These are phyloP conservation scores for Hydrozoanthus tunicans DNA, from an alignment of 64 coral and sea anemone species.

Conservation along the genomic window DNA sequence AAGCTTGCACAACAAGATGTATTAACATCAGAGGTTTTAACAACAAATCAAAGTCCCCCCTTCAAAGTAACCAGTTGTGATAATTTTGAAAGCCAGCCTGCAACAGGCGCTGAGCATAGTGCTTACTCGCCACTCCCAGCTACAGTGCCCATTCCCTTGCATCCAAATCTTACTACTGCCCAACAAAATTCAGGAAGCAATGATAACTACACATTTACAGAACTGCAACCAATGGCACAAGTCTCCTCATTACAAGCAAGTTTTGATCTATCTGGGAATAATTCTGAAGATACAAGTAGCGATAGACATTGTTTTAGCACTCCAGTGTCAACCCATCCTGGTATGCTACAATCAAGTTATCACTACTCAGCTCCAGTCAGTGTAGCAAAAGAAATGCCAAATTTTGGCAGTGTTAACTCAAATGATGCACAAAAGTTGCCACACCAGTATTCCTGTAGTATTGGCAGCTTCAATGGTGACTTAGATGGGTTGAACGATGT, in stretches of 20 bases:
- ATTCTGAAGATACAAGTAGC: background rate
- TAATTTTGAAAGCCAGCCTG: too few species aligned
- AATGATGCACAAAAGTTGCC: background rate
- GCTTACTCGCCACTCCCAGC: background rate
- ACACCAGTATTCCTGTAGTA: background rate
- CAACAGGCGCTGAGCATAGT: too few species aligned
- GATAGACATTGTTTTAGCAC: background rate
- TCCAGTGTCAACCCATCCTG: background rate
- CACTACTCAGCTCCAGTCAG: background rate
- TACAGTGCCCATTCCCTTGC: background rate
- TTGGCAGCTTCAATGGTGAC: background rate
- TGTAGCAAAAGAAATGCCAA: background rate
- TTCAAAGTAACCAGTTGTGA: background rate
- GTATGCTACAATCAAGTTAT: background rate
- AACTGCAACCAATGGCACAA: background rate
- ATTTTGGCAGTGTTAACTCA: background rate
- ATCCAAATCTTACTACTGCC: background rate
- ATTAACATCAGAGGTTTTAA: background rate
- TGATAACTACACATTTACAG: constrained; percentile 49
- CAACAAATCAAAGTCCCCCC: constrained; percentile 1
- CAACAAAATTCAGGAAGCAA: background rate
- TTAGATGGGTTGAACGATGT: background rate
- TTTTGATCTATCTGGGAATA: background rate
- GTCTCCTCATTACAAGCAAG: background rate
- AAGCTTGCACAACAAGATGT: background rate